Base-by-base conservation (phyloP, 2,797 vertebrate genomes). In the Hozukius guyotensis region DNA sequence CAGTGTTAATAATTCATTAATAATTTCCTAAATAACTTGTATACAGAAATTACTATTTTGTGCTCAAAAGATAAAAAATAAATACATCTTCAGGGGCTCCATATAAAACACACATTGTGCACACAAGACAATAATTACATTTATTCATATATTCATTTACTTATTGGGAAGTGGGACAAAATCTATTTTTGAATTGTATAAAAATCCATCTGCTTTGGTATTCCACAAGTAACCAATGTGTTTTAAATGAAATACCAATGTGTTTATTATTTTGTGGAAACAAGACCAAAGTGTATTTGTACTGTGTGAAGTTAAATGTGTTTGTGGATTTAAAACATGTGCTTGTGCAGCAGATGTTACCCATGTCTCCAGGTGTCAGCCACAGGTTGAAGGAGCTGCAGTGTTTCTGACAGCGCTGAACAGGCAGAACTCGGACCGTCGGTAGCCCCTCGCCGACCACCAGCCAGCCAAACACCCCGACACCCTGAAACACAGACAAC, bases 341-440 rank as follows among this genome's bases (percentile, higher is more conserved):
- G 25, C 14, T 9, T 24, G 42, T 38, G 25, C 20, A 0, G 76
- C 29, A 16, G 62, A 22, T 81, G 93, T 93, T 94, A 98, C 97
- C 97, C 81, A 98, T 80, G 91, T 98, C 97, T 69, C 98, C 98
- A 2, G 96, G 95, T 20, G 95, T 95, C 29, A 99, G 92, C 36
- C 97, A 97, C 82, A 97, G 86, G 74, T 94, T 95, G 90, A 98
- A 94, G 24, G 92, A 93, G 91, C 96, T 96, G 89, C 98, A 99
- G 85, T 97, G 97, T 87, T 91, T 96, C 81, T 96, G 96, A 89
- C 98, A 99, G 27, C 93, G 94, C 10, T 93, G 91, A 57, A 97
- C 94, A 1, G 98, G 97, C 64, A 94, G 89, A 7, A 98, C 93
- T 29, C 95, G 95, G 59, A 99, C 90, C 0, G 96, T 96, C 4